Evolutionary conservation across 2,888 invertebrate genomes (phyloP).

Genomic region (Drosophila peninsularis): DNA sequence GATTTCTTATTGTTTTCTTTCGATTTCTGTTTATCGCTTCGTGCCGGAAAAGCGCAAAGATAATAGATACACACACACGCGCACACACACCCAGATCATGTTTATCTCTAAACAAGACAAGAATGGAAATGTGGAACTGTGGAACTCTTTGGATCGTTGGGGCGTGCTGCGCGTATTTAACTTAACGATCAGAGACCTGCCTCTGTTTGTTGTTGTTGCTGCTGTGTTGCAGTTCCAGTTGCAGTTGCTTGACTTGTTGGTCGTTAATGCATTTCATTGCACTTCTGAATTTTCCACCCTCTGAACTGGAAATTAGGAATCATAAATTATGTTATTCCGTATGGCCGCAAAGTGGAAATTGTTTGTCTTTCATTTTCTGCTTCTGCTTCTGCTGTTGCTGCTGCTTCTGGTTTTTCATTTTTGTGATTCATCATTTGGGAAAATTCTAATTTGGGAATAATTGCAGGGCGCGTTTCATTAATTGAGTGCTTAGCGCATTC

Average conservation of each 20-base stretch:
- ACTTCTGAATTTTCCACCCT: slow-evolving; percentile 46
- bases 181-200: slow-evolving; percentile 50
- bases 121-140: slow-evolving; percentile 50
- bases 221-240: slow-evolving; percentile 2
- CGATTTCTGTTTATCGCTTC: slow-evolving; percentile 61
- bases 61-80: slow-evolving; percentile 38
- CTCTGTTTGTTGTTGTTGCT: slow-evolving; percentile 19
- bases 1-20: slow-evolving; percentile 8
- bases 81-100: too few relatives aligned
- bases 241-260: slow-evolving; percentile 26
- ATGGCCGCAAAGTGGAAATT: slow-evolving; percentile 37
- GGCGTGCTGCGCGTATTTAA: slow-evolving; percentile 71
- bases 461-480: slow-evolving; percentile 22
- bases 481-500: slow-evolving; percentile 31
- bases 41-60: slow-evolving; percentile 72
- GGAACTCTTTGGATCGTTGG: slow-evolving; percentile 52
- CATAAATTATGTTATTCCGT: slow-evolving; percentile 31
- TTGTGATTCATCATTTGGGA: slow-evolving; percentile 37
- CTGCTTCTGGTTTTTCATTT: neutral
- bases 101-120: slow-evolving; percentile 41
- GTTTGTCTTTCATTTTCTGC: slow-evolving; percentile 18
- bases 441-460: slow-evolving; percentile 29
- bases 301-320: slow-evolving; percentile 40
- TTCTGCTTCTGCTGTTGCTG: slow-evolving; percentile 3
- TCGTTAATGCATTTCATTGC: slow-evolving; percentile 60